phyloP scores from a whole-genome alignment of 2,113 vertebrate genomes.

The Aramus guarauna region DNA sequence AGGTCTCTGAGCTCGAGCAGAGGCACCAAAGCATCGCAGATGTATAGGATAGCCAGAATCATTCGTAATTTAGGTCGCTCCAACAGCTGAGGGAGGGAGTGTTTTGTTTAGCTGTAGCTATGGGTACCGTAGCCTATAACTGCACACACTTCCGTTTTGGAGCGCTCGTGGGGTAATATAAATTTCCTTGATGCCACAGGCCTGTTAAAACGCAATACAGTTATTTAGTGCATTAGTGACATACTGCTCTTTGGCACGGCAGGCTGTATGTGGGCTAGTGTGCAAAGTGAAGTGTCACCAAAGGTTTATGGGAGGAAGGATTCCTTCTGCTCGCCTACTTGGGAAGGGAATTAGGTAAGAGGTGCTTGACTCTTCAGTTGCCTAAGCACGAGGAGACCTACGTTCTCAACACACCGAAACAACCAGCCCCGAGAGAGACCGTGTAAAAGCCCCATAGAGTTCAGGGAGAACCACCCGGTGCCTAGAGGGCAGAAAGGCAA shows the following conservation, averaged over 20 bases:
- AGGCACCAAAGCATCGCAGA: not conserved
- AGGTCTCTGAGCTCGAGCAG: not conserved
- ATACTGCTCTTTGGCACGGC: not conserved
- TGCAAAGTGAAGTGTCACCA: not conserved
- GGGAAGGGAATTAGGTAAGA: not conserved
- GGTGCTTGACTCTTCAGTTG: not conserved
- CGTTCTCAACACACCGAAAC: not conserved
- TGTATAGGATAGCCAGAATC: not conserved
- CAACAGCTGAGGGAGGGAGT: not conserved
- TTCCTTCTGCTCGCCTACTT: not conserved
- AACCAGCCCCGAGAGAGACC: not conserved
- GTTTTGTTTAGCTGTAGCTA: conserved; percentile 31
- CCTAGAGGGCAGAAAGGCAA: not conserved
- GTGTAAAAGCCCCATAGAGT: fast-evolving
- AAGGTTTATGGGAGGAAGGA: not conserved
- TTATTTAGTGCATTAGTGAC: conserved; percentile 1
- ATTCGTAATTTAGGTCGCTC: not conserved
- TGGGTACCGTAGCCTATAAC: not conserved
- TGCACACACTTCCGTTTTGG: not conserved
- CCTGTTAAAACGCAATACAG: not conserved
- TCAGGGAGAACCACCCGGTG: not conserved
- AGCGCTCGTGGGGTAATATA: not conserved
- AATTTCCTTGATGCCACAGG: conserved; percentile 10
- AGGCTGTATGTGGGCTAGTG: not conserved
- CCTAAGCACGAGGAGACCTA: not conserved